Percentiles rank a stretch among this genome's conserved stretches.
phyloP scores from a whole-genome alignment of 2,888 invertebrate genomes.

The Drosophila mercatorum region DNA sequence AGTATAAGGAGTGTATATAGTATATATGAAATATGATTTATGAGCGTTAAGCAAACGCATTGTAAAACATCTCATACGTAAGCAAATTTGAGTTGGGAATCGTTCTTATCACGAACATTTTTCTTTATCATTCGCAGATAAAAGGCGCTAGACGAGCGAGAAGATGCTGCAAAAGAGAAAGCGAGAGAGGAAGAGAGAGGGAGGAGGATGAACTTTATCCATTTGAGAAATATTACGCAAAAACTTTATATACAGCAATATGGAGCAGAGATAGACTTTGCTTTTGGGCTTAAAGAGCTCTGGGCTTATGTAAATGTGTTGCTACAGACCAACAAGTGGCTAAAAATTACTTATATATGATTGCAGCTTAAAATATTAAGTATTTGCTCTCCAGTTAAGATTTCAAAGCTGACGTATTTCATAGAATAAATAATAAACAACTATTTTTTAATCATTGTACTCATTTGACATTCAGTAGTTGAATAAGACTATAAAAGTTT shows the following conservation, averaged over 20 bases:
- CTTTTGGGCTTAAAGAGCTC: slow-evolving; percentile 7
- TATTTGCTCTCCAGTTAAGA: not conserved
- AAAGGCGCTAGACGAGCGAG: slow-evolving; percentile 12
- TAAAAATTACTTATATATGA: not conserved
- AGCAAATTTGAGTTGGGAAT: slow-evolving; percentile 51
- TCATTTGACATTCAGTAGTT: not conserved
- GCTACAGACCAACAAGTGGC: too few species aligned
- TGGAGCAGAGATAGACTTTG: slow-evolving; percentile 33
- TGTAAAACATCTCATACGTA: slow-evolving; percentile 62
- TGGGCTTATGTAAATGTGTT: slow-evolving; percentile 16
- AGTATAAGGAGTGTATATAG: not conserved
- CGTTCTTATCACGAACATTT: slow-evolving; percentile 32
- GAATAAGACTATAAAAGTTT: not conserved
- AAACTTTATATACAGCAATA: slow-evolving; percentile 12
- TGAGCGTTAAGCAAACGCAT: slow-evolving; percentile 41
- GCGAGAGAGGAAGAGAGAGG: too few species aligned
- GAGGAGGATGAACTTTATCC: not conserved
- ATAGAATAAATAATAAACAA: not conserved
- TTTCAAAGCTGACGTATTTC: not conserved
- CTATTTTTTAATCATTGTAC: not conserved
- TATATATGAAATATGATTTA: slow-evolving; percentile 45
- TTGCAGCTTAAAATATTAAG: not conserved
- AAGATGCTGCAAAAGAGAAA: slow-evolving; percentile 16
- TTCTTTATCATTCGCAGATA: slow-evolving; percentile 45
- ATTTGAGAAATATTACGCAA: slow-evolving; percentile 39